A percentile compares a stretch with the other conserved stretches of the same genome.
Evolutionary conservation across 92 coral and sea anemone species (phyloP).

Genomic region (Zoanthus sansibaricus): DNA sequence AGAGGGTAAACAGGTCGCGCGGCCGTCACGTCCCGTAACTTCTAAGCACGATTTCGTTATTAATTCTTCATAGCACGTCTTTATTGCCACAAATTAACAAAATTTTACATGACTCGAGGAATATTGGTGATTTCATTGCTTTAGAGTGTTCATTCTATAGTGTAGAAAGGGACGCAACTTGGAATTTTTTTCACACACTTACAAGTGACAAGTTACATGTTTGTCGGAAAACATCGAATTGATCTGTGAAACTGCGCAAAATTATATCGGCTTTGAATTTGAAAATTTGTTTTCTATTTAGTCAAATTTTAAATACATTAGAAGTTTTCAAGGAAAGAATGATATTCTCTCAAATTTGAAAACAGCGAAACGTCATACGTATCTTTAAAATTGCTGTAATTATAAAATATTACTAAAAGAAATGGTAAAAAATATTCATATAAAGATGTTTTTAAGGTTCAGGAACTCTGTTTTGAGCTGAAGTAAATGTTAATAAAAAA

Average conservation of each 20-base stretch:
- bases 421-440: no score
- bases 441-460: no score
- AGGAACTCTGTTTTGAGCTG: no score
- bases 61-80: background rate
- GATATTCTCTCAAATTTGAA: no score
- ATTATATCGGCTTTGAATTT: background rate
- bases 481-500: no score
- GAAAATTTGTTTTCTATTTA: background rate
- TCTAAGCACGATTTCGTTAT: constrained; percentile 2
- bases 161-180: no score
- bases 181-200: no score
- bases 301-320: background rate
- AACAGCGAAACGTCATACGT: no score
- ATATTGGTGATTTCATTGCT: background rate
- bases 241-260: background rate
- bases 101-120: background rate
- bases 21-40: constrained; percentile 18
- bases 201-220: no score
- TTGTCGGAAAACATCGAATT: background rate
- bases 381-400: no score
- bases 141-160: background rate
- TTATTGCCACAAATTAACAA: background rate
- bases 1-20: background rate
- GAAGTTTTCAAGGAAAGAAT: background rate
- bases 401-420: no score